Base-by-base conservation (phyloP, 35 echinoderm and acorn worm species). In the Ophioderma brevispina region DNA sequence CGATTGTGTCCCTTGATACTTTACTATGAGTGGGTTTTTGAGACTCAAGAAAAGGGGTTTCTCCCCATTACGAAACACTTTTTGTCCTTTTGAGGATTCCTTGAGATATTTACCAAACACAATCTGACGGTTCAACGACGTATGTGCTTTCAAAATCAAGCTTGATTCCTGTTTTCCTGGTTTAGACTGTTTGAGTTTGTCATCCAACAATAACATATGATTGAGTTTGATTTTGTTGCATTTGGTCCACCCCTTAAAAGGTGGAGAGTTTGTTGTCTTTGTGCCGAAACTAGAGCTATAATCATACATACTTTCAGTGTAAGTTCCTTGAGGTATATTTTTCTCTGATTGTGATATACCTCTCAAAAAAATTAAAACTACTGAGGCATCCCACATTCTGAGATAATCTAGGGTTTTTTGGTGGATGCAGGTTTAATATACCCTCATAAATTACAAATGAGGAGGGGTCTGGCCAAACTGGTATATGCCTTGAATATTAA, bases 201-300 rank as follows among this genome's bases (percentile, higher is more conserved):
- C 33, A 30, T 43, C 21, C 25, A 88, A 0, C 0, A 35, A 64
- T 75, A 75, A 86, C n/a, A 86, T 25, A 5, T 55, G 14, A 31
- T 36, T 33, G 32, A 52, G 19, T 31, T 70, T 36, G 42, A 32
- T 77, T 28, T 32, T 35, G 0, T 15, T 40, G 52, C 77, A 89
- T 81, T 31, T 64, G 31, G 13, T 35, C 36, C 33, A 81, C 63
- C 1, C 81, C 21, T 0, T 84, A 77, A 40, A 32, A n/a, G 63
- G 55, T 91, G 89, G 14, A 91, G 23, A 37, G 89, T 89, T 33
- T 91, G 89, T 41, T 76, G 80, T 40, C 89, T 59, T 78, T 91
- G 89, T 17, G 64, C 52, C 0, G 52, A 90, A 28, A 76, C 6
- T 31, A 90, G 37, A 31, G 88, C 88, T 31, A 82, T 37, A 6